These are phyloP conservation scores for Drosophila bunnanda DNA, from an alignment of 2,888 invertebrate species.

Conservation along the genomic window DNA sequence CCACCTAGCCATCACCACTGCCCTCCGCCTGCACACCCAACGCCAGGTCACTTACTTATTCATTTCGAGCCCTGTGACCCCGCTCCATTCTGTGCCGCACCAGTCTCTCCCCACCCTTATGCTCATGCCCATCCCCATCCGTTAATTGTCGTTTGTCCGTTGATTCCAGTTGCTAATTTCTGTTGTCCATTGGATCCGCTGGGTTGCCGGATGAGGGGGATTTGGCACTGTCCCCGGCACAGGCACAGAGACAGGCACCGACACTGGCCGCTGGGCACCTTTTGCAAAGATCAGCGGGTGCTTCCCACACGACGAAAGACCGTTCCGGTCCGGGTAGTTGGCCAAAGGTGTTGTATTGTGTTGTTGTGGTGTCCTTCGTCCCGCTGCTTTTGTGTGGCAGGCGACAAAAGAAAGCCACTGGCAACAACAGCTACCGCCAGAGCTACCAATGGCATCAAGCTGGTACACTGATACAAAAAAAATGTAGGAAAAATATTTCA, in stretches of 20 bases:
- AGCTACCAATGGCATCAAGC: constrained; percentile 6
- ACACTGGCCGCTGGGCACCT: constrained; percentile 25
- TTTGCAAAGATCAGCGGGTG: constrained; percentile 52
- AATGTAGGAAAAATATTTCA: neutral
- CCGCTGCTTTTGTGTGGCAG: constrained; percentile 27
- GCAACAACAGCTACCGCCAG: constrained; percentile 19
- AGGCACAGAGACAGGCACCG: neutral
- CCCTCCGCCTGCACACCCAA: neutral
- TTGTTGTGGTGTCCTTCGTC: constrained; percentile 42
- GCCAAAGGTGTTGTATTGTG: constrained; percentile 37
- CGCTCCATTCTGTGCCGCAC: neutral
- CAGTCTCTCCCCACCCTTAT: constrained; percentile 1
- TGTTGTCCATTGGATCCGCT: constrained; percentile 42
- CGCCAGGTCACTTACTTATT: constrained; percentile 47
- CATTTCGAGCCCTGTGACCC: constrained; percentile 24
- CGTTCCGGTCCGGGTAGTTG: neutral
- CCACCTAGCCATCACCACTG: neutral
- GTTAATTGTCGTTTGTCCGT: constrained; percentile 49
- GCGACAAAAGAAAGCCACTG: constrained; percentile 50
- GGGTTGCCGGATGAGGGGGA: constrained; percentile 8
- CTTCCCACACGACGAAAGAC: constrained; percentile 36
- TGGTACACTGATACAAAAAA: neutral
- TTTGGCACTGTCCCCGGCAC: constrained; percentile 9
- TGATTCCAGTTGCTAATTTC: constrained; percentile 64
- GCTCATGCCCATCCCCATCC: constrained; percentile 24